Evolutionary conservation across 2,113 vertebrate species (phyloP), one percentile per base, ranked within the genome.

Genomic region (Columbina picui): DNA sequence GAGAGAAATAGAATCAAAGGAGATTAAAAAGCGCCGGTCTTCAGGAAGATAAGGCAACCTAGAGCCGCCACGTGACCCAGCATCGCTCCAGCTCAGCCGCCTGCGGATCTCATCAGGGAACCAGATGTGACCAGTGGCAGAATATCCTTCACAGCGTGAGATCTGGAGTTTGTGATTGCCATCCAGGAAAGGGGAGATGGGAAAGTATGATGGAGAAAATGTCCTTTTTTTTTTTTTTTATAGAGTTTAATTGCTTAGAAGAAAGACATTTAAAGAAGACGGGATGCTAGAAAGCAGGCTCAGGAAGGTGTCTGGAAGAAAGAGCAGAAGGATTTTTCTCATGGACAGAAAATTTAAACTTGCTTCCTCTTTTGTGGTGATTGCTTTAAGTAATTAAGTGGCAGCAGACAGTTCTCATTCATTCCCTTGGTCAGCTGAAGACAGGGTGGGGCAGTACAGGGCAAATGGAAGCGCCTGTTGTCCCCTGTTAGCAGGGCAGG

Each of bases 121-220:
- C 91, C 96, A 97, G 96, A 97, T 97, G 97, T 94, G 91, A 93
- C 87, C 91, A 85, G 94, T 83, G 96, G 96, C 97, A 96, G 95
- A 95, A 92, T 91, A 91, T 92, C 89, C 78, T 84, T 52, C 78
- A 1, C 63, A 79, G 90, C 49, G 0, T 89, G 83, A 90, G 94
- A 96, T 71, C 96, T 96, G 95, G 39, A 96, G 81, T 49, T 26
- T 85, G 78, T 41, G 88, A 83, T 56, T 95, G 94, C 95, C 93
- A 76, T 93, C 90, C 93, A 95, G 95, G 93, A 94, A 95, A 95
- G 89, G 83, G 87, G 90, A 97, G 95, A 90, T 90, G 94, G 96
- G 90, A 97, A 95, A 97, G 69, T 89, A 89, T 95, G 94, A 97
- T 90, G 93, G 93, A 76, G 94, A 87, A 92, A 94, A 96, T 78